Evolutionary conservation across 2,888 invertebrate species (phyloP).

Genomic region (Myathropa florea): DNA sequence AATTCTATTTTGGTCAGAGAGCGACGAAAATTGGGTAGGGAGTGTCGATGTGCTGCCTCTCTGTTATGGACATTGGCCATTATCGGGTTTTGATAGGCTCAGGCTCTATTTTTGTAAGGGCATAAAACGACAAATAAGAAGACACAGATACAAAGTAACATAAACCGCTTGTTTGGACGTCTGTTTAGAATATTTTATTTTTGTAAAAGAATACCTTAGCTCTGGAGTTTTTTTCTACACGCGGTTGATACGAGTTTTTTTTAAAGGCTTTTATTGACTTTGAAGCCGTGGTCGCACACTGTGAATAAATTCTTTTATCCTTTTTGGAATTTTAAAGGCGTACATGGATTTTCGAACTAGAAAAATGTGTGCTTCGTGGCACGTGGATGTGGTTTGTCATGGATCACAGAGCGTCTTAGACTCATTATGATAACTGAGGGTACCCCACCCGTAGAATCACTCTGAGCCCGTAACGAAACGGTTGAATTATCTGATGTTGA

Average conservation of each 20-base stretch:
- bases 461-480: too few relatives aligned
- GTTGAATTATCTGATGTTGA: too few relatives aligned
- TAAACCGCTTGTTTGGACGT: not conserved
- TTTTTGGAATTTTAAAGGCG: too few relatives aligned
- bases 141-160: not conserved
- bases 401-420: too few relatives aligned
- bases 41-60: not conserved
- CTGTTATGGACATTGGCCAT: not conserved
- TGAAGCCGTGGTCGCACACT: not conserved
- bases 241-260: not conserved
- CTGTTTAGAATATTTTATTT: not conserved
- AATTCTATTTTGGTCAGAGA: constrained; percentile 15
- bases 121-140: not conserved
- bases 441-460: too few relatives aligned
- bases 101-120: not conserved
- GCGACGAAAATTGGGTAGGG: not conserved
- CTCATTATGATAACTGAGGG: too few relatives aligned
- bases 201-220: not conserved
- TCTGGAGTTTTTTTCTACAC: not conserved
- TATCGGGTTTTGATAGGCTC: not conserved
- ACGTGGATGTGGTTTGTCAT: too few relatives aligned
- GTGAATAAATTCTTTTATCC: not conserved
- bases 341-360: too few relatives aligned
- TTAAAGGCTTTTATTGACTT: not conserved
- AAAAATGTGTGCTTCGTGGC: too few relatives aligned